Evolutionary conservation across 1,140 invertebrate species (phyloP).

Genomic region (Pogonomyrmex californicus): DNA sequence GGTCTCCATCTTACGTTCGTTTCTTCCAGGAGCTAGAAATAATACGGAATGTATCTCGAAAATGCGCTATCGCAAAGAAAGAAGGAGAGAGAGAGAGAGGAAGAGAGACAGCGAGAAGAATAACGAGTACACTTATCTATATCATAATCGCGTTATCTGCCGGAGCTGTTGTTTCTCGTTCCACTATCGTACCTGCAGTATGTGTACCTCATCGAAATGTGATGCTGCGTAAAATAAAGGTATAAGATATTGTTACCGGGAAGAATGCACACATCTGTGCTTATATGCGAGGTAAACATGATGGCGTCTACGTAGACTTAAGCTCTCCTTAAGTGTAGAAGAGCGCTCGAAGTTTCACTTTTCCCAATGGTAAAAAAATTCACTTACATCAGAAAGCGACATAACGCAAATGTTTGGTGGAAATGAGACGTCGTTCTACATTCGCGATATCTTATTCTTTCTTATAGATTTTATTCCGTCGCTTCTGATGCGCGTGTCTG

Average conservation of each 20-base stretch:
- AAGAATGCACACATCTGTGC: conserved; percentile 23
- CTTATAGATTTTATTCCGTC: neutral
- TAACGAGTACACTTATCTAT: conserved; percentile 51
- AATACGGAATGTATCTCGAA: conserved; percentile 44
- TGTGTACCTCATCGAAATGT: conserved; percentile 60
- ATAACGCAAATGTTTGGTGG: conserved; percentile 13
- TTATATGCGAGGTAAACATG: conserved; percentile 49
- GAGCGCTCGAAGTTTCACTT: conserved; percentile 45
- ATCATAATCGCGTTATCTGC: conserved; percentile 58
- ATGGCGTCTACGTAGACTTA: conserved; percentile 28
- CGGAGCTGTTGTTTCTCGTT: conserved; percentile 56
- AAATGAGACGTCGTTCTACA: neutral
- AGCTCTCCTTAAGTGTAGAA: conserved; percentile 30
- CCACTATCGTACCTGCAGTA: conserved; percentile 25
- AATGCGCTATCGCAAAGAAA: conserved; percentile 2
- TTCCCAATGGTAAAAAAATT: conserved; percentile 20
- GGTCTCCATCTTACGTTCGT: conserved; percentile 33
- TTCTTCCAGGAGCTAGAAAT: conserved; percentile 51
- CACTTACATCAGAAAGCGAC: conserved; percentile 21
- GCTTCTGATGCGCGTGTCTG: neutral
- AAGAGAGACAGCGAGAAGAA: neutral
- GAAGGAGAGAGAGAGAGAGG: neutral
- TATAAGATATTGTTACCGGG: conserved; percentile 49
- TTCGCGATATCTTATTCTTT: conserved; percentile 1
- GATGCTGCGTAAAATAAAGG: conserved; percentile 60